phyloP scores from a whole-genome alignment of 53 echinoderm and acorn worm species.

The Echinarachnius parma region DNA sequence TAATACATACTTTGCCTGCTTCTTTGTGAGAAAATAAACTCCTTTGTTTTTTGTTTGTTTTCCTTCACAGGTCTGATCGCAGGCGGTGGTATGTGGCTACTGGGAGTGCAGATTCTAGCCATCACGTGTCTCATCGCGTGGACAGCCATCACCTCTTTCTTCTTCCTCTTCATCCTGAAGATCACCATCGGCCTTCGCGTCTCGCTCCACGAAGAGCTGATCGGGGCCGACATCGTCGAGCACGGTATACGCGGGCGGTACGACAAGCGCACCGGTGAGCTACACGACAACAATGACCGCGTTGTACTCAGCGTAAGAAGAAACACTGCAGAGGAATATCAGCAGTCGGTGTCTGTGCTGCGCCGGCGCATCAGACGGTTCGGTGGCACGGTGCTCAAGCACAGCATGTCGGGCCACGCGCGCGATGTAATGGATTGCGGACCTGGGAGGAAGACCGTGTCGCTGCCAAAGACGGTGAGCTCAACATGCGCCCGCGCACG shows the following conservation, averaged over 20 bases:
- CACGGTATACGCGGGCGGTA: conserved; percentile 83
- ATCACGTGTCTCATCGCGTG: conserved; percentile 57
- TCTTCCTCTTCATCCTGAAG: conserved; percentile 57
- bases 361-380: conserved; percentile 19
- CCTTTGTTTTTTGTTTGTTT: background rate
- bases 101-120: conserved; percentile 68
- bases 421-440: no score
- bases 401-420: no score
- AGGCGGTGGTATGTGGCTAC: conserved; percentile 71
- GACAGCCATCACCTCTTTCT: conserved; percentile 59
- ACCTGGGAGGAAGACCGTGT: no score
- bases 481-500: no score
- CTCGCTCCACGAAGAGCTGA: conserved; percentile 80
- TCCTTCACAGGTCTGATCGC: conserved; percentile 60
- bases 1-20: background rate
- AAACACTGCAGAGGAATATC: conserved; percentile 26
- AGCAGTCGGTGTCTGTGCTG: conserved; percentile 25
- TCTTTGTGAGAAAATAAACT: no score
- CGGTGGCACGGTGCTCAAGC: conserved; percentile 27
- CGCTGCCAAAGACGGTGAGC: no score
- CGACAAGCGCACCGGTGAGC: conserved; percentile 67
- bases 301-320: conserved; percentile 49
- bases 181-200: conserved; percentile 81
- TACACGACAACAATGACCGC: conserved; percentile 51
- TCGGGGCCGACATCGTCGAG: conserved; percentile 90